These are phyloP conservation scores for Polydrusus tereticollis DNA, from an alignment of 2,888 invertebrate genomes.

Conservation along the genomic window DNA sequence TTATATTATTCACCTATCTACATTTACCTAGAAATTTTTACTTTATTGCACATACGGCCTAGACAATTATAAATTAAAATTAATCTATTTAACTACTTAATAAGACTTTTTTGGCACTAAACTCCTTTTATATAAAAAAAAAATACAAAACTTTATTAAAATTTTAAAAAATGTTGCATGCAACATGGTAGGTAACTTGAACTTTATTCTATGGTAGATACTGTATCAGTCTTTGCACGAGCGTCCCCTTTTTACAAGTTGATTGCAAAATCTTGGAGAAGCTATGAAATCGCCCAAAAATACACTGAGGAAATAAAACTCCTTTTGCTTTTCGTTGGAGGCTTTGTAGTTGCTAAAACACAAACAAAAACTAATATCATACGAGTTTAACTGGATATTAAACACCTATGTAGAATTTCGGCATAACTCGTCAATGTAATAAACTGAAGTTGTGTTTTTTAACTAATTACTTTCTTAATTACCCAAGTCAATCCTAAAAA, in stretches of 20 bases:
- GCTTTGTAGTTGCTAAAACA: conserved; percentile 83
- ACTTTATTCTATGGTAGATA: background rate
- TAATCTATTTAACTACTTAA: background rate
- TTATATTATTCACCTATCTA: too few species aligned
- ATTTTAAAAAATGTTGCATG: background rate
- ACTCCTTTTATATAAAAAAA: too few species aligned
- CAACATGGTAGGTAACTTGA: background rate
- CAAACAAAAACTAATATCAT: conserved; percentile 33
- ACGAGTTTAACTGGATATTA: background rate
- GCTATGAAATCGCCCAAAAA: conserved; percentile 89
- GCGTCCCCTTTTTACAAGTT: conserved; percentile 79
- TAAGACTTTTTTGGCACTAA: too few species aligned
- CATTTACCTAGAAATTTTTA: background rate
- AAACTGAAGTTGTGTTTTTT: too few species aligned
- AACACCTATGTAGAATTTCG: background rate
- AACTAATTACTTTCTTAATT: too few species aligned
- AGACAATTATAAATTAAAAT: background rate
- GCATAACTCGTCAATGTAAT: background rate
- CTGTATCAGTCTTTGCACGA: conserved; percentile 51
- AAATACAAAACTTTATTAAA: background rate
- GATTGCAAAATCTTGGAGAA: conserved; percentile 83
- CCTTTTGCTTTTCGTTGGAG: conserved; percentile 80
- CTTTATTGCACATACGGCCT: conserved; percentile 9
- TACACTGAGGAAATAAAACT: conserved; percentile 87
- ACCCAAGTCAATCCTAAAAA: too few species aligned